Evolutionary conservation across 2,113 vertebrate species (phyloP).

Genomic region (Stercorarius parasiticus): DNA sequence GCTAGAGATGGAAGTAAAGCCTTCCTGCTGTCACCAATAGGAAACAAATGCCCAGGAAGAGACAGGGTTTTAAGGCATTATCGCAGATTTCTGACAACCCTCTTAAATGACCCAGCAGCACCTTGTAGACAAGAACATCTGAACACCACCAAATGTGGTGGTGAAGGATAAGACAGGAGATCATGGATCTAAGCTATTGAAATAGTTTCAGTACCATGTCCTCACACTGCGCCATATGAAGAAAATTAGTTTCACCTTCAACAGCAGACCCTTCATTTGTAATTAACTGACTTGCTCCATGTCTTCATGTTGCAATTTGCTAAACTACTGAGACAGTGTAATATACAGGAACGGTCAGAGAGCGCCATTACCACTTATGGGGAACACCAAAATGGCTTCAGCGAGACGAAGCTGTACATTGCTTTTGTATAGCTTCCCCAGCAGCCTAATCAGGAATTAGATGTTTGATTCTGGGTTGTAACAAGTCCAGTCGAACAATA

Average conservation of each 20-base stretch:
- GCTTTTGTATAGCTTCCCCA: background rate
- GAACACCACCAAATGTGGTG: background rate
- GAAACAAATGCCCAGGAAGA: background rate
- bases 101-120: background rate
- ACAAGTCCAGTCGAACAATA: background rate
- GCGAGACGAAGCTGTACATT: background rate
- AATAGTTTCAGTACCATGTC: background rate
- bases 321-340: background rate
- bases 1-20: background rate
- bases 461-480: background rate
- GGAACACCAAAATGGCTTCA: background rate
- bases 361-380: fast-evolving
- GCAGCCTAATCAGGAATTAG: background rate
- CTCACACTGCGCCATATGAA: background rate
- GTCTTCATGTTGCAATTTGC: background rate
- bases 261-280: background rate
- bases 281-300: background rate
- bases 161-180: background rate
- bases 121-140: background rate
- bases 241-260: background rate
- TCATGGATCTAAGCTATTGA: background rate
- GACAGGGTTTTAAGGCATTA: background rate
- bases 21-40: background rate
- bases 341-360: background rate
- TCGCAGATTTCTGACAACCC: background rate